Conservation (phyloP, 2,113 vertebrate species). For the Quiscalus mexicanus region DNA sequence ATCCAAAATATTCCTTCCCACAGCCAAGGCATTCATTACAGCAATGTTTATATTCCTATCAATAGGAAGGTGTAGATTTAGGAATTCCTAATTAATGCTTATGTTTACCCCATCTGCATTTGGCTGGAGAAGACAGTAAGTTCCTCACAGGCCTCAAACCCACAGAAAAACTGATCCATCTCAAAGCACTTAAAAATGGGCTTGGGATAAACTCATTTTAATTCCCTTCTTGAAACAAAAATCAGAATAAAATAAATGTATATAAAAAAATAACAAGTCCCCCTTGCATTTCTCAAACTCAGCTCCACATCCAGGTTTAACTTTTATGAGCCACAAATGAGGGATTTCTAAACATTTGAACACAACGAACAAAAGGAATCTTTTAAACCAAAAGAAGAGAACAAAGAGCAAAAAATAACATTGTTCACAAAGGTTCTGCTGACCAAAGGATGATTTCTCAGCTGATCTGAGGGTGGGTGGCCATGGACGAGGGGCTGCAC, state of each 20-base stretch:
- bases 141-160: not conserved
- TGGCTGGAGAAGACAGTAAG: not conserved
- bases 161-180: not conserved
- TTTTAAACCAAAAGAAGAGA: not conserved
- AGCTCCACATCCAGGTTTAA: not conserved
- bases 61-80: not conserved
- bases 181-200: not conserved
- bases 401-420: constrained; percentile 33
- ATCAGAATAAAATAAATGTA: not conserved
- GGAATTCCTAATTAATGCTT: not conserved
- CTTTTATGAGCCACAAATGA: not conserved
- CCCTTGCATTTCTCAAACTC: not conserved
- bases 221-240: not conserved
- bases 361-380: not conserved
- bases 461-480: constrained; percentile 58
- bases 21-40: not conserved
- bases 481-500: not conserved
- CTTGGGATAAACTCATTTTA: not conserved
- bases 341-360: not conserved
- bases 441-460: constrained; percentile 41
- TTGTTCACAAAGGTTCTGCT: not conserved
- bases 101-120: not conserved
- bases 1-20: not conserved
- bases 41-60: not conserved
- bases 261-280: not conserved